Base-by-base conservation (phyloP, 2,113 vertebrate genomes). In the Mirounga angustirostris region DNA sequence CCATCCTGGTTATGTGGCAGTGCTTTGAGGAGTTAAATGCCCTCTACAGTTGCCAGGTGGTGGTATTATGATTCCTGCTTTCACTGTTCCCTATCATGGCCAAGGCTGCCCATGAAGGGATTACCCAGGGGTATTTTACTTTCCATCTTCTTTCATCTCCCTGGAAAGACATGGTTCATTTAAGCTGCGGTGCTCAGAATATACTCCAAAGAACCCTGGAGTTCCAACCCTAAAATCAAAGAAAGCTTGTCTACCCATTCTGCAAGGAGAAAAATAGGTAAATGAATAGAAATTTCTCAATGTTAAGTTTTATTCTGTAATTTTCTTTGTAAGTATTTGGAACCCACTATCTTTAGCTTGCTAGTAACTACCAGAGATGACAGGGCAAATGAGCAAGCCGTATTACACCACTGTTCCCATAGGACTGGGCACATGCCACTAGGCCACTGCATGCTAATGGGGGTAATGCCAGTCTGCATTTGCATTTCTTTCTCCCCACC, bases 331-430 rank as follows among this genome's bases (percentile, higher is more conserved):
- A 40, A 87, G 14, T 30, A 19, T 71, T 87, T 50, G 28, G 74
- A 86, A 24, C 73, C 52, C 50, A 28, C 50, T 18, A 2, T 65
- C 52, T n/a, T 30, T 28, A 9, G 13, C 52, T 21, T 18, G 0
- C 24, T 7, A 22, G 24, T 46, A 33, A 73, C 43, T 22, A 52
- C 33, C 30, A 24, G 22, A 87, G 30, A 40, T 7, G 4, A 46
- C 11, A 36, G 21, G 36, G 15, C 14, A 76, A 12, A 46, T 0
- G 15, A 71, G 28, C 28, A 5, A n/a, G 7, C 10, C 15, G 0
- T 0, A 19, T 30, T 24, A 56, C 28, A 3, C 0, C 26, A 5
- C 33, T 1, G 10, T 11, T 12, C 54, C 6, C n/a, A 0, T 0
- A 8, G 43, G 1, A 6, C 40, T n/a, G 7, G 0, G 2, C 13